phyloP scores from a whole-genome alignment of 2,113 vertebrate species.

The Chaetops frenatus region DNA sequence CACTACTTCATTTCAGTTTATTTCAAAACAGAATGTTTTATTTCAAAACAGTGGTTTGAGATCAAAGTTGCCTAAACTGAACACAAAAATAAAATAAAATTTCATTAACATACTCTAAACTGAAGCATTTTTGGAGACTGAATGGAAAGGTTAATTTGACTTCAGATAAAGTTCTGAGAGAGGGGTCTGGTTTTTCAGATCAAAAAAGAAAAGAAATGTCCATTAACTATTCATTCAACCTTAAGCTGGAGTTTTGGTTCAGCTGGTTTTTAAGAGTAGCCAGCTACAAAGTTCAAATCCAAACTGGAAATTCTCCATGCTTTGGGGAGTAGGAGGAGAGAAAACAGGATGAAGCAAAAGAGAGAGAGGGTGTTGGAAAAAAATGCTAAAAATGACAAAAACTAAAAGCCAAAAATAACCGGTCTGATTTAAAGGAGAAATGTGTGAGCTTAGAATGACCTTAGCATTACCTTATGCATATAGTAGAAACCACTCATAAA shows the following conservation, averaged over 20 bases:
- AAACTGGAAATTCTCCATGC: slow-evolving; percentile 15
- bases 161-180: slow-evolving; percentile 12
- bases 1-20: background rate
- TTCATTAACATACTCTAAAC: background rate
- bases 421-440: slow-evolving; percentile 17
- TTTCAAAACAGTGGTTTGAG: slow-evolving; percentile 39
- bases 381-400: background rate
- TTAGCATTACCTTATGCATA: background rate
- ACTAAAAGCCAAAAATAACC: slow-evolving; percentile 23
- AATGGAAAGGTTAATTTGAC: slow-evolving; percentile 16
- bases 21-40: slow-evolving; percentile 49
- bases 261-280: background rate
- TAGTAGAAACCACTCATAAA: background rate
- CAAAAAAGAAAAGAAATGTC: slow-evolving; percentile 4
- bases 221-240: background rate
- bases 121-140: background rate
- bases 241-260: slow-evolving; percentile 22
- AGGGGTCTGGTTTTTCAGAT: background rate
- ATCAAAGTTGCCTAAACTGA: slow-evolving; percentile 33
- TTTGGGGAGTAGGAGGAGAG: background rate
- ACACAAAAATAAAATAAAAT: slow-evolving; percentile 19
- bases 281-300: background rate
- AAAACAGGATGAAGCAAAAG: background rate
- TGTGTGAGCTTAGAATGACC: background rate
- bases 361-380: background rate